Evolutionary conservation across 1,140 invertebrate genomes (phyloP).

Genomic region (Drosophila elegans): DNA sequence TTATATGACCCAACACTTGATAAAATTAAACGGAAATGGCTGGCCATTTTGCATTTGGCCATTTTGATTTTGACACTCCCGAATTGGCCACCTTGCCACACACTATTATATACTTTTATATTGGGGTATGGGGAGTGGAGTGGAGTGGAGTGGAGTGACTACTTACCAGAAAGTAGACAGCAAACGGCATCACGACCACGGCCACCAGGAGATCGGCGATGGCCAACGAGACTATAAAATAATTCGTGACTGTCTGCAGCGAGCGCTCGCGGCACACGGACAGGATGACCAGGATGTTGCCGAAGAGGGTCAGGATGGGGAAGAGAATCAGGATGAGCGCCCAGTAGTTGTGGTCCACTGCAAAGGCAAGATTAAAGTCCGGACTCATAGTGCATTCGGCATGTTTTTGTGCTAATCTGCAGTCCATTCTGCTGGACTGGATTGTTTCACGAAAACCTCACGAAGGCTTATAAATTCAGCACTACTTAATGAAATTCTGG

Average conservation of each 20-base stretch:
- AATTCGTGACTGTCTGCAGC: constrained; percentile 98
- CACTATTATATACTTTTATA: neutral
- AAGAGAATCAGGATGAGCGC: constrained; percentile 94
- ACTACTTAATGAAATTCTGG: neutral
- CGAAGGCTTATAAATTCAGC: neutral
- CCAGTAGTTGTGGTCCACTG: constrained; percentile 91
- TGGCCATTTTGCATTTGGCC: constrained; percentile 74
- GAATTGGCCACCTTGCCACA: too few species aligned
- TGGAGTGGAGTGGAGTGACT: too few species aligned
- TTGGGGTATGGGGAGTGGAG: neutral
- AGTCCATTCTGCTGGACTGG: neutral
- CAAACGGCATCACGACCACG: constrained; percentile 98
- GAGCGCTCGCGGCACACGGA: constrained; percentile 95
- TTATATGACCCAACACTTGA: constrained; percentile 78
- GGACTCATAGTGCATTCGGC: neutral
- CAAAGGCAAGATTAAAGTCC: constrained; percentile 14
- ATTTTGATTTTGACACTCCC: constrained; percentile 60
- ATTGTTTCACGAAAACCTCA: neutral
- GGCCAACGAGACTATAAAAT: constrained; percentile 99
- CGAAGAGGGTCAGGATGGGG: constrained; percentile 97
- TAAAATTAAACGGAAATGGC: constrained; percentile 79
- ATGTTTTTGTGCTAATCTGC: neutral
- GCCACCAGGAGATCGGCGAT: constrained; percentile 98
- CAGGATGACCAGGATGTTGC: constrained; percentile 98
- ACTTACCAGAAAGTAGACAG: constrained; percentile 98